Percentiles rank a stretch among this genome's conserved stretches.
Conservation (phyloP, 2,888 invertebrate genomes). For the Drosophila austrosaltans region DNA sequence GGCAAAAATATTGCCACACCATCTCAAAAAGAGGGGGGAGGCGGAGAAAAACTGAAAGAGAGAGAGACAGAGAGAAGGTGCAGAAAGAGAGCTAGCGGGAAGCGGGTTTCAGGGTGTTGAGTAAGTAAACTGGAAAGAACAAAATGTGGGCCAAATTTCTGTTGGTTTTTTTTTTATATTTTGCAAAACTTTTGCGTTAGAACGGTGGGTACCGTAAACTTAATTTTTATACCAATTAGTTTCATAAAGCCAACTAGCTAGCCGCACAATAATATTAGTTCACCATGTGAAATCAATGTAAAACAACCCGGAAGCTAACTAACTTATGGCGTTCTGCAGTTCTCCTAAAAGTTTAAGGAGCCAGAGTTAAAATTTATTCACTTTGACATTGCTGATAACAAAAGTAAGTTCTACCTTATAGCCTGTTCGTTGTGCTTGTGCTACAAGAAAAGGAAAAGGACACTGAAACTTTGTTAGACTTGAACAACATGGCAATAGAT, state of each 20-base stretch:
- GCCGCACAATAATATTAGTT: too few relatives aligned
- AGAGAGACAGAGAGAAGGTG: constrained; percentile 3
- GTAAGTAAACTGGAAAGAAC: constrained; percentile 21
- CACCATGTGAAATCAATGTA: too few relatives aligned
- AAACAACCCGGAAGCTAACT: too few relatives aligned
- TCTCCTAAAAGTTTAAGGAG: too few relatives aligned
- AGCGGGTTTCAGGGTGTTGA: constrained; percentile 2
- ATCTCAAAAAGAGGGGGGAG: neutral
- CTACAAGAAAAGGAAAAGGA: too few relatives aligned
- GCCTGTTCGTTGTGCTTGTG: too few relatives aligned
- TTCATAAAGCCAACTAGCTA: too few relatives aligned
- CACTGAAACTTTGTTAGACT: too few relatives aligned
- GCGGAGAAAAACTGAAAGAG: neutral
- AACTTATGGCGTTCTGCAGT: too few relatives aligned
- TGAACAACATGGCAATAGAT: neutral
- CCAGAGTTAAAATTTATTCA: too few relatives aligned
- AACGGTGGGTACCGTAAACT: neutral
- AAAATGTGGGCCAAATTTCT: constrained; percentile 62
- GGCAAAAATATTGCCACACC: constrained; percentile 18
- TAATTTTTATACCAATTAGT: neutral
- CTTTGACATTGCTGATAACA: too few relatives aligned
- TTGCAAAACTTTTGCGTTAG: neutral
- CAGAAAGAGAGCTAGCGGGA: neutral
- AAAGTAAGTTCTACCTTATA: too few relatives aligned
- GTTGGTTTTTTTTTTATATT: constrained; percentile 25